Evolutionary conservation across 2,113 vertebrate species (phyloP), one percentile per base, ranked within the genome.

Genomic region (Columba janthina): DNA sequence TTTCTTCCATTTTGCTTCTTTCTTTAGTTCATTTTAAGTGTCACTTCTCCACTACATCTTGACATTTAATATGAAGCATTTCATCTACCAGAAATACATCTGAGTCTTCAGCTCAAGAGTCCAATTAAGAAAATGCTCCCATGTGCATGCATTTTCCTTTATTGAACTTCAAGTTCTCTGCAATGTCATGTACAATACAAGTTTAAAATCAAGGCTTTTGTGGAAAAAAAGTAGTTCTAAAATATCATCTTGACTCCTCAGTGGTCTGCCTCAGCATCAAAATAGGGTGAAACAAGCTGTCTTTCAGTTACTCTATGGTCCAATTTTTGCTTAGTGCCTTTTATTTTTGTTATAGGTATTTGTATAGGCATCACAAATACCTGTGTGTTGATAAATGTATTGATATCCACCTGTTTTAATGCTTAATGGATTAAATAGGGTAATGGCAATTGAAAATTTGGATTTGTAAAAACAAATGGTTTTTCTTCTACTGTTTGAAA

Each of bases 31-130:
- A 91, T 38, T 96, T 95, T 84, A 96, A 96, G 96, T 92, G 94
- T 93, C 90, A 95, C 26, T 93, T 96, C 94, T 94, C 94, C 46
- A 80, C 87, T 93, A 80, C 88, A 86, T 77, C 85, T 96, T 95
- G 92, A 96, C 65, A 96, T 85, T 97, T 93, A 91, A 94, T 96
- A 92, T 75, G 91, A 96, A 97, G 96, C 75, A 61, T 86, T 97
- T 95, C 93, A 88, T 92, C 81, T 91, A 87, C 57, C 40, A 96
- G 91, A 88, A 88, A 95, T 83, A 92, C 80, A 93, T 95, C 75
- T 24, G 62, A 77, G 94, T 91, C 89, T 92, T 85, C 31, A 88
- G 32, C 78, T 94, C 57, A 95, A 93, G 74, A 93, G 88, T 77
- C 84, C 85, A 87, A 92, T 97, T 97, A 96, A 93, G 88, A 95